phyloP scores from a whole-genome alignment of 2,113 vertebrate species.

The Perca schrenkii region DNA sequence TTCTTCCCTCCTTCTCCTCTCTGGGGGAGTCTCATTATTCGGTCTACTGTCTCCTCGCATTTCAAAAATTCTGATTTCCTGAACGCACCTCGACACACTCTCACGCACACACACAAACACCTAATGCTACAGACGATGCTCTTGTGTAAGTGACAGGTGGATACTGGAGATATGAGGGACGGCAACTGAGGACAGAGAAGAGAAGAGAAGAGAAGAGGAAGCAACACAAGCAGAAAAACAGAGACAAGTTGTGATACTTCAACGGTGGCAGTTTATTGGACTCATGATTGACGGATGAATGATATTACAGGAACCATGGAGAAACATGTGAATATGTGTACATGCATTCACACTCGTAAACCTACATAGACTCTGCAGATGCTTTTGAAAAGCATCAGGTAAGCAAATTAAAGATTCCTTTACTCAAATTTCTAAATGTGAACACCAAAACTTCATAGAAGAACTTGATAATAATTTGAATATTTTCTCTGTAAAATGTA shows the following conservation, averaged over 20 bases:
- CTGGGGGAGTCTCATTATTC: constrained; percentile 54
- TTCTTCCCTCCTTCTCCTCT: constrained; percentile 15
- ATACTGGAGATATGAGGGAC: neutral
- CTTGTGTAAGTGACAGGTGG: constrained; percentile 44
- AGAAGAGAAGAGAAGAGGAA: neutral
- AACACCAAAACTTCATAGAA: neutral
- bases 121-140: constrained; percentile 23
- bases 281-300: neutral
- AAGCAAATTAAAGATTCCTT: constrained; percentile 16
- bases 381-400: constrained; percentile 56
- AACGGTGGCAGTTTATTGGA: neutral
- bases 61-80: constrained; percentile 65
- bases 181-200: constrained; percentile 2
- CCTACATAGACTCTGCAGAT: neutral
- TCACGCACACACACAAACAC: neutral
- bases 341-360: neutral
- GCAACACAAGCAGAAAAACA: neutral
- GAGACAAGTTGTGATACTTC: neutral
- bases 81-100: constrained; percentile 16
- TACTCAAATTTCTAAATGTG: neutral
- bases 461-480: neutral
- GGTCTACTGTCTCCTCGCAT: constrained; percentile 15
- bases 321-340: neutral
- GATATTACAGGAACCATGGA: constrained; percentile 18
- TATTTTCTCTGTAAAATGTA: neutral